phyloP scores from a whole-genome alignment of 2,113 vertebrate species.

The Kryptolebias marmoratus region DNA sequence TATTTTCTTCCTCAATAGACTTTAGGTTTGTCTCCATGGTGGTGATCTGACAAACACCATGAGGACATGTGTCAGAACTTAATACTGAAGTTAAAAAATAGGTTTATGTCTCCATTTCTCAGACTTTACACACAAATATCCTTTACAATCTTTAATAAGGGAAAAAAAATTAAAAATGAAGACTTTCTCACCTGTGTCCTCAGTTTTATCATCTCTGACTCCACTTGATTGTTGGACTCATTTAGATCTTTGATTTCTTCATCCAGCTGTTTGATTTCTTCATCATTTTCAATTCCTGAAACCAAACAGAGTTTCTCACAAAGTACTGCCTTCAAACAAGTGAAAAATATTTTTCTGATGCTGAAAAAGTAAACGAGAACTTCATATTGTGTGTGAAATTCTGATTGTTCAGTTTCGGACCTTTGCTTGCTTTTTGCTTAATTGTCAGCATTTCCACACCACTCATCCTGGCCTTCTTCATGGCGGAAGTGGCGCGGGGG shows the following conservation, averaged over 20 bases:
- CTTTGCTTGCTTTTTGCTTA: constrained; percentile 94
- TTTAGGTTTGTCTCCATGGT: constrained; percentile 99
- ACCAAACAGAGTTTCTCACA: background rate
- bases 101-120: too few species aligned
- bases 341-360: background rate
- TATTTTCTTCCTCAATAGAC: constrained; percentile 98
- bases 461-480: constrained; percentile 96
- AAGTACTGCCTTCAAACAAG: too few species aligned
- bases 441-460: constrained; percentile 98
- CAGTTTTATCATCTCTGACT: constrained; percentile 98
- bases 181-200: constrained; percentile 90
- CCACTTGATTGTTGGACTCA: constrained; percentile 96
- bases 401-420: constrained; percentile 69
- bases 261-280: constrained; percentile 98
- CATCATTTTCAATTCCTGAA: constrained; percentile 96
- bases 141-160: background rate
- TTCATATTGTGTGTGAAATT: background rate
- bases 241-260: constrained; percentile 98
- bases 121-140: too few species aligned
- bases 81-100: too few species aligned
- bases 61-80: background rate
- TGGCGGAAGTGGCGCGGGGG: constrained; percentile 93
- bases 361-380: background rate
- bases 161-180: background rate
- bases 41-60: constrained; percentile 84